Conservation (phyloP, 2,113 vertebrate species). For the Rallus limicola region DNA sequence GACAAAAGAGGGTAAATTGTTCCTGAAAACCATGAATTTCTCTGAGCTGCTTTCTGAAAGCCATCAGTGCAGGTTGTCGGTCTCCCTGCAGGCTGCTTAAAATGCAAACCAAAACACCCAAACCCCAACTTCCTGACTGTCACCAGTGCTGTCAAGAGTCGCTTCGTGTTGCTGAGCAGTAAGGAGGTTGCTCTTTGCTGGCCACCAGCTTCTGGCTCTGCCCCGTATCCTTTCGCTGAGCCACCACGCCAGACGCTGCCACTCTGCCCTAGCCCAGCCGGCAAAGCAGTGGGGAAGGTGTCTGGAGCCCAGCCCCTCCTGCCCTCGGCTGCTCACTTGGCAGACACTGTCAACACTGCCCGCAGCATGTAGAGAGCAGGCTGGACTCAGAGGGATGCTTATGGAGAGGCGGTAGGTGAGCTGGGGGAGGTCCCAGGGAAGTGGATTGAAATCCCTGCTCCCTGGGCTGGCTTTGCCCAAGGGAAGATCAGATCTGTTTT, state of each 20-base stretch:
- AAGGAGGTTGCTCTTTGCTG: not conserved
- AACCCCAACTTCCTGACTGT: constrained; percentile 35
- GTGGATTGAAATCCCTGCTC: not conserved
- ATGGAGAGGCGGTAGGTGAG: not conserved
- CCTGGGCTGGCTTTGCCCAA: not conserved
- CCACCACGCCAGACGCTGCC: not conserved
- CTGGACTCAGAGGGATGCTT: not conserved
- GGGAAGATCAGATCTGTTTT: not conserved
- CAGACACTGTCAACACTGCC: not conserved
- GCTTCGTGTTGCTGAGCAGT: not conserved
- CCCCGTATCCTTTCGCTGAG: not conserved
- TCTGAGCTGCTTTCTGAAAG: not conserved
- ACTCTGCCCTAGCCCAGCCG: not conserved
- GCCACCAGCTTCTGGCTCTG: not conserved
- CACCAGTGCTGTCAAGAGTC: not conserved
- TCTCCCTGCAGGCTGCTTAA: constrained; percentile 38
- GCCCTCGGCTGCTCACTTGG: accelerated
- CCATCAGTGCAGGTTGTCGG: not conserved
- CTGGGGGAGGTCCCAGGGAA: not conserved
- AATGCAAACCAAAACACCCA: constrained; percentile 30
- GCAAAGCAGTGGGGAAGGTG: not conserved
- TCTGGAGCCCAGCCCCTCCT: not conserved
- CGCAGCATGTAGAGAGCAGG: not conserved
- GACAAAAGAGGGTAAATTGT: constrained; percentile 2
- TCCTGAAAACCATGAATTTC: not conserved